phyloP scores from a whole-genome alignment of 2,113 vertebrate species.

The Sturnus vulgaris region DNA sequence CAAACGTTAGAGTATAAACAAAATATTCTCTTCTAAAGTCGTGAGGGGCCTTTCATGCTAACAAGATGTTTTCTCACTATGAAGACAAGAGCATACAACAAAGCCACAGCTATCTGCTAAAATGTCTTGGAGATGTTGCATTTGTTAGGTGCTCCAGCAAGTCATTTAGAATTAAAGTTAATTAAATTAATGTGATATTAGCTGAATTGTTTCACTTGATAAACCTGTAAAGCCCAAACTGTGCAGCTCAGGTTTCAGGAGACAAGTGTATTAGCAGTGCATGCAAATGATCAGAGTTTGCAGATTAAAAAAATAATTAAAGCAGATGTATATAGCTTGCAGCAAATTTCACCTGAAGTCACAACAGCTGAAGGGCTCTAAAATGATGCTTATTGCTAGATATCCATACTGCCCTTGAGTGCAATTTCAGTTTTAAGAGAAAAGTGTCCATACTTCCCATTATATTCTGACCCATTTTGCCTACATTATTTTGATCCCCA shows the following conservation, averaged over 20 bases:
- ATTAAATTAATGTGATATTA: conserved; percentile 57
- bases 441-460: not conserved
- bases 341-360: not conserved
- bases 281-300: not conserved
- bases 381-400: not conserved
- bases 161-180: conserved; percentile 30
- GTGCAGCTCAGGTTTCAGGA: not conserved
- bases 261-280: conserved; percentile 1
- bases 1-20: not conserved
- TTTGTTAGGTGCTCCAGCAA: not conserved
- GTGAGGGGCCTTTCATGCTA: conserved; percentile 31
- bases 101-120: conserved; percentile 27
- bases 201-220: conserved; percentile 30
- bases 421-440: not conserved
- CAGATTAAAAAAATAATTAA: conserved; percentile 13
- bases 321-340: not conserved
- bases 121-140: not conserved
- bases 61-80: conserved; percentile 10
- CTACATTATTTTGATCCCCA: not conserved
- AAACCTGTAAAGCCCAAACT: conserved; percentile 11
- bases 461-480: not conserved
- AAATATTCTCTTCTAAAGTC: conserved; percentile 41
- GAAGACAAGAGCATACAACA: not conserved
- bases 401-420: not conserved
- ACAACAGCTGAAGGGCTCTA: not conserved